Percentiles rank a stretch among this genome's conserved stretches.
Conservation (phyloP, 2,888 invertebrate species). For the Elgonia sp. region DNA sequence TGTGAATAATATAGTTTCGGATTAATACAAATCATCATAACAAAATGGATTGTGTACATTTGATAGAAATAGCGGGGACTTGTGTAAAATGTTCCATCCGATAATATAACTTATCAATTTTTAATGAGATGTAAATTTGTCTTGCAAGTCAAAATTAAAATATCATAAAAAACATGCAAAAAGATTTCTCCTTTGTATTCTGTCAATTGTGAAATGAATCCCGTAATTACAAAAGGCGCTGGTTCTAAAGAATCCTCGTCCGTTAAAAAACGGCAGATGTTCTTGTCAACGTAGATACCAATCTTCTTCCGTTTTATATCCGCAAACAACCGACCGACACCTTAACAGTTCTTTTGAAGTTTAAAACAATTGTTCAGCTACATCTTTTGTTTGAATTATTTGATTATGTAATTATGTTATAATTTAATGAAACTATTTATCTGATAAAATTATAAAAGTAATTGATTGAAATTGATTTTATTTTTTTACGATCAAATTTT, state of each 20-base stretch:
- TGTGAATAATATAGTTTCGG: too few species aligned
- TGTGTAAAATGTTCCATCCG: too few species aligned
- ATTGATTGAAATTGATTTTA: too few species aligned
- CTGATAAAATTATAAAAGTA: neutral
- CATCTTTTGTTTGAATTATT: neutral
- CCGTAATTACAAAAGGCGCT: slow-evolving; percentile 45
- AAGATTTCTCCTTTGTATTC: too few species aligned
- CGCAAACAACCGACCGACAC: slow-evolving; percentile 43
- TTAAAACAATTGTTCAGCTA: neutral
- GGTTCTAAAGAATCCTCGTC: slow-evolving; percentile 45
- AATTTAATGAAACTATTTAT: neutral
- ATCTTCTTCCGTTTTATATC: slow-evolving; percentile 59
- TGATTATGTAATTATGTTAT: neutral
- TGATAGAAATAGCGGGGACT: too few species aligned
- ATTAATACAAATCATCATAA: too few species aligned
- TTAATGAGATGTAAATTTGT: too few species aligned
- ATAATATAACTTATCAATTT: too few species aligned
- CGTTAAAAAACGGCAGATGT: slow-evolving; percentile 66
- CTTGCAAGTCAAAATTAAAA: too few species aligned
- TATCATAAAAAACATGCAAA: too few species aligned
- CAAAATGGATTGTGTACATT: too few species aligned
- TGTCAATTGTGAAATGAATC: slow-evolving; percentile 44
- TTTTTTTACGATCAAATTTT: too few species aligned
- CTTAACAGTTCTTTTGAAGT: slow-evolving; percentile 12
- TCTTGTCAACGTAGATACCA: slow-evolving; percentile 63